Evolutionary conservation across 2,888 invertebrate species (phyloP), one percentile per base, ranked within the genome.

Genomic region (Phyllotreta cruciferae): DNA sequence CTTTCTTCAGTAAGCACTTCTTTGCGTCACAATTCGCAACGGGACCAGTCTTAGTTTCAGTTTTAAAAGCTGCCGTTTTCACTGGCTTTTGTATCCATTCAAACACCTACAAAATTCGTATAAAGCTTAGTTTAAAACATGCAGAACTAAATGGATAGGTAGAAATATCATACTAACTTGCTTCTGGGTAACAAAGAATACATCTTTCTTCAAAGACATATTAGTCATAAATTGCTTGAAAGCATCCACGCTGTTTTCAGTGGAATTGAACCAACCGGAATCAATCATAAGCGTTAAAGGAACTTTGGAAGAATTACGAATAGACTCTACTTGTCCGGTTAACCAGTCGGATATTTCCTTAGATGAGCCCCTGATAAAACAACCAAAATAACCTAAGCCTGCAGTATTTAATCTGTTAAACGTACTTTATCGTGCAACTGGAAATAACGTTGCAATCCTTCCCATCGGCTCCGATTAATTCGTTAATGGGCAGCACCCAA

Each of bases 401-500:
- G 7, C n/a, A 39, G n/a, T 34, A 24, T 49, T n/a, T 38, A 50
- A 13, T 52, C 52, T 54, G 44, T 62, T 42, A 35, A 10, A 81
- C 84, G 82, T 77, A 86, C 85, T 78, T 72, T 7, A 70, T 71
- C 47, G 77, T 78, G 71, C 88, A 89, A 11, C 82, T 77, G 68
- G 87, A 86, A 9, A 84, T 82, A 83, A 86, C 85, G 0, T 86
- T 81, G 74, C 89, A 90, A 7, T 84, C 81, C 11, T 76, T 67
- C 0, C 79, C 80, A 1, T 78, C 67, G 0, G 79, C 69, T 68
- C 86, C 87, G 6, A 74, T 62, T 81, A 87, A 85, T 53, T 85
- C 82, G 0, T 86, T 77, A 80, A 91, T 87, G 1, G 91, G 91
- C 0, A 86, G 73, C 0, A 88, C 85, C 90, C 90, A 91, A 42